Percentiles rank a stretch among this genome's conserved stretches.
Evolutionary conservation across 1,140 invertebrate genomes (phyloP).

Genomic region (Drosophila carrolli): DNA sequence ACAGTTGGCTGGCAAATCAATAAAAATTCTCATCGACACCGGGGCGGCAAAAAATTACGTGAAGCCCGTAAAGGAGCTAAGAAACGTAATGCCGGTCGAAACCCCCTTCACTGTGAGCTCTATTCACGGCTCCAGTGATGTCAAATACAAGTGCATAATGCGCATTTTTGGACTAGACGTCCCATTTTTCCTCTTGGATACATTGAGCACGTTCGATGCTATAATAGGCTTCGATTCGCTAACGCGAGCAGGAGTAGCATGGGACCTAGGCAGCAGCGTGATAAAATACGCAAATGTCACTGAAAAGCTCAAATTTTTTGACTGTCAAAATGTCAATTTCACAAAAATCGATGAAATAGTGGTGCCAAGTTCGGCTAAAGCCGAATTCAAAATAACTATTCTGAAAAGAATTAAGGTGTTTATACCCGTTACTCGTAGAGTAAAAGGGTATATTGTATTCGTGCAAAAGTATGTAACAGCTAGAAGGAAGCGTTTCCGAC

Average conservation of each 20-base stretch:
- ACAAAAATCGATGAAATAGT: too few relatives aligned
- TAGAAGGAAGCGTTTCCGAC: too few relatives aligned
- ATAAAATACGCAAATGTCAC: not conserved
- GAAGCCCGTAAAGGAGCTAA: constrained; percentile 29
- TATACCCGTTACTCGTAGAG: too few relatives aligned
- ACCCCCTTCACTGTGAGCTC: constrained; percentile 31
- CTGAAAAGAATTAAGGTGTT: too few relatives aligned
- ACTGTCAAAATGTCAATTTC: not conserved
- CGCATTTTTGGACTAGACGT: constrained; percentile 14
- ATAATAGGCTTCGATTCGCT: constrained; percentile 12
- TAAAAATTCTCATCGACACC: constrained; percentile 39
- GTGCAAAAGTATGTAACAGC: too few relatives aligned
- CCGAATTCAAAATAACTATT: too few relatives aligned
- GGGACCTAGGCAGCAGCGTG: not conserved
- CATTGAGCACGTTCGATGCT: constrained; percentile 1
- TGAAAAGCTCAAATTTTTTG: constrained; percentile 8
- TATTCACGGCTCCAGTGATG: constrained; percentile 22
- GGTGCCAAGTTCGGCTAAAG: too few relatives aligned
- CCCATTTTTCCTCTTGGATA: not conserved
- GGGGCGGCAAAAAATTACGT: constrained; percentile 36
- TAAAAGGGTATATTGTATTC: too few relatives aligned
- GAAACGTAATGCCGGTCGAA: constrained; percentile 25
- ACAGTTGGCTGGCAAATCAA: constrained; percentile 26
- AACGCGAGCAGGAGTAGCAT: constrained; percentile 1
- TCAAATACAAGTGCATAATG: constrained; percentile 20